Evolutionary conservation across 2,888 invertebrate genomes (phyloP).

Genomic region (Cosmorhoe ocellata): DNA sequence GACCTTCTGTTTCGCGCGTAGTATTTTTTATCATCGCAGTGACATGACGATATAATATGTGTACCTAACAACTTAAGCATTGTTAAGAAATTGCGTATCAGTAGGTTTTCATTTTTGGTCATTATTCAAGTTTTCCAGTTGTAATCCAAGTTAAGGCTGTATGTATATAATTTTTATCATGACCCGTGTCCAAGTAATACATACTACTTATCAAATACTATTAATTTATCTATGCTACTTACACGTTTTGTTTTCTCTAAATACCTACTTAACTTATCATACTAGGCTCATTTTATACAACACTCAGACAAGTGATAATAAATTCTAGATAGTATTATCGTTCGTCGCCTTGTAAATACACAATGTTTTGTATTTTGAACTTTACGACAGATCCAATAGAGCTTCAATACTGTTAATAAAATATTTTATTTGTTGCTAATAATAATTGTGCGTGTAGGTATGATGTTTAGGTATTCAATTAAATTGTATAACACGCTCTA

Average conservation of each 20-base stretch:
- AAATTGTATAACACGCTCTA: background rate
- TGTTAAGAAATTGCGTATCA: no score
- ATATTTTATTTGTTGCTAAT: no score
- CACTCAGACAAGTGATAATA: constrained; percentile 29
- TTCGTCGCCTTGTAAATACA: constrained; percentile 24
- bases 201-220: no score
- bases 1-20: background rate
- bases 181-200: constrained; percentile 7
- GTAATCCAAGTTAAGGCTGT: no score
- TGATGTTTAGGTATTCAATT: background rate
- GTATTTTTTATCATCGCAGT: background rate
- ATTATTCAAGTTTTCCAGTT: no score
- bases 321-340: constrained; percentile 33
- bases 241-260: background rate
- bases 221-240: background rate
- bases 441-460: no score
- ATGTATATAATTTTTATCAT: constrained; percentile 1
- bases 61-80: no score
- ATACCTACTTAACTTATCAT: constrained; percentile 20
- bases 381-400: background rate
- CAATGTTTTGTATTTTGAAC: constrained; percentile 10
- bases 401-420: background rate
- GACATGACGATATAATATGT: background rate
- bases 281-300: constrained; percentile 30
- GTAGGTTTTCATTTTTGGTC: no score